phyloP scores from a whole-genome alignment of 2,113 vertebrate genomes.

The Pangasianodon hypophthalmus region DNA sequence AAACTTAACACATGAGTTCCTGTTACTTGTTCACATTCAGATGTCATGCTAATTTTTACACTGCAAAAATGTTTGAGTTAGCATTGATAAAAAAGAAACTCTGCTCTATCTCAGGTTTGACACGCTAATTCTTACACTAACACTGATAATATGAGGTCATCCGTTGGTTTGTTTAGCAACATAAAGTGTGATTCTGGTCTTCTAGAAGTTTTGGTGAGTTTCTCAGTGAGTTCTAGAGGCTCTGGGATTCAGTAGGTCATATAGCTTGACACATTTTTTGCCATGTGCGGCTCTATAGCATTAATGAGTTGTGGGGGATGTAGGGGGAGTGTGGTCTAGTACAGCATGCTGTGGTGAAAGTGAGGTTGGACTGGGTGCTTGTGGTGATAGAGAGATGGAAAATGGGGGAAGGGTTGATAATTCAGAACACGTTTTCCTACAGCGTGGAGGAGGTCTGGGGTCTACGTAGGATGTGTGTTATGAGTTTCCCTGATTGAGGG shows the following conservation, averaged over 20 bases:
- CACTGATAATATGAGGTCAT: constrained; percentile 40
- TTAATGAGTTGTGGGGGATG: constrained; percentile 31
- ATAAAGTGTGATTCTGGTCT: constrained; percentile 1
- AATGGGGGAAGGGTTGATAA: constrained; percentile 51
- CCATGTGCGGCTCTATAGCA: constrained; percentile 12
- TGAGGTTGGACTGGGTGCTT: constrained; percentile 25
- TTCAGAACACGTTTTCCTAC: constrained; percentile 56
- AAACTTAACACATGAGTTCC: not conserved
- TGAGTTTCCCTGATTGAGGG: constrained; percentile 22
- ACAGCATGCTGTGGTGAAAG: constrained; percentile 31
- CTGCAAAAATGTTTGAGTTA: not conserved
- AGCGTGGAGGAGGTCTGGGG: constrained; percentile 42
- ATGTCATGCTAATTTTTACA: not conserved
- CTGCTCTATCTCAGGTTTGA: constrained; percentile 21
- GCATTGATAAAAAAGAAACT: not conserved
- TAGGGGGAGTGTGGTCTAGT: constrained; percentile 20
- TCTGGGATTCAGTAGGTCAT: constrained; percentile 16
- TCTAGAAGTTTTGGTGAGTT: not conserved
- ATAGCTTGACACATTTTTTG: constrained; percentile 32
- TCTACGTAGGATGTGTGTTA: constrained; percentile 34
- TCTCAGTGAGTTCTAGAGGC: not conserved
- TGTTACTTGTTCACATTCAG: not conserved
- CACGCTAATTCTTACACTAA: constrained; percentile 10
- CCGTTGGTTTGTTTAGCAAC: constrained; percentile 9
- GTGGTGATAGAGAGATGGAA: constrained; percentile 38